Base-by-base conservation (phyloP, 1,140 invertebrate genomes). In the Proctacanthus coquilletti region DNA sequence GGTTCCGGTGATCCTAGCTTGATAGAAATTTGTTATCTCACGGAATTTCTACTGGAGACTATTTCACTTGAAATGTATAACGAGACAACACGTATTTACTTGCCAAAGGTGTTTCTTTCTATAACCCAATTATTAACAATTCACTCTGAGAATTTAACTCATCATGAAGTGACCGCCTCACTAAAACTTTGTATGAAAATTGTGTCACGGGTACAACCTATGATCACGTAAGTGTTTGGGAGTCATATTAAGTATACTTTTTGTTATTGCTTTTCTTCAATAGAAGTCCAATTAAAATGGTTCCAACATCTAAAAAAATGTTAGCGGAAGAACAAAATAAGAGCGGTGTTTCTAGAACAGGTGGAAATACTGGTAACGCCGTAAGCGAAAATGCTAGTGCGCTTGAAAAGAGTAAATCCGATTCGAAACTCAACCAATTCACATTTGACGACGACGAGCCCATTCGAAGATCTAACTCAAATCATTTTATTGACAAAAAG, bases 61-160 rank as follows among this genome's bases (percentile, higher is more conserved):
- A 72, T 89, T 1, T 79, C 82, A 0, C 61, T 85, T 33, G 84
- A 89, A 52, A 77, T 80, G 18, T 84, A 80, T 47, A 65, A 74
- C 20, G 81, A 87, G 48, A 84, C 75, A 10, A 77, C 80, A n/a
- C 76, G 77, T 5, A 77, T 85, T 43, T 80, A 85, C 53, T 55
- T 87, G 10, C 84, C 82, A 5, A 70, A 72, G 39, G 64, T 86
- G 27, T 75, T 86, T 47, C 60, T 72, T 30, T 66, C 75, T 40
- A 71, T 87, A 21, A 68, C 72, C 3, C 64, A 63, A 36, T 68
- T 74, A 40, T 51, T 84, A 10, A 74, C 70, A 0, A 46, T 63
- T 13, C 65, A 73, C 45, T 70, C 75, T 44, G 62, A 70, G 23
- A 51, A 62, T 25, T 49, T 86, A 4, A 68, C 66, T 27, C 65